phyloP scores from a whole-genome alignment of 2,888 invertebrate species.

The Linyphia triangularis region DNA sequence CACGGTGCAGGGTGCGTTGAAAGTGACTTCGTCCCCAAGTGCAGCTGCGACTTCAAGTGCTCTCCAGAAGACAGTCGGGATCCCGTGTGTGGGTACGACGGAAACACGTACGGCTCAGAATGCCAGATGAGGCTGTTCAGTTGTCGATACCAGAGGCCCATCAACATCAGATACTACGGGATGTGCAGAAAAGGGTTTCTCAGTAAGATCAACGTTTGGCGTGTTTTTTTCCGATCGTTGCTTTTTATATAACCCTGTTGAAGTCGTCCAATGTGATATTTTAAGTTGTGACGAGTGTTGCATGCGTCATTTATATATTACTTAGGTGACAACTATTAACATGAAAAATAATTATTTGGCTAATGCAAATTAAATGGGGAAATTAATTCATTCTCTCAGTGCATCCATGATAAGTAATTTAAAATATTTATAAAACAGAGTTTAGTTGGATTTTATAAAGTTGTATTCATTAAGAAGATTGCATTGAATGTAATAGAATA shows the following conservation, averaged over 20 bases:
- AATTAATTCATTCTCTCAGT: too few species aligned
- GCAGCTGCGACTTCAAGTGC: conserved; percentile 88
- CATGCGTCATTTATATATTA: not conserved
- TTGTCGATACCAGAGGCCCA: conserved; percentile 88
- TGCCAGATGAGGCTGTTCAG: conserved; percentile 88
- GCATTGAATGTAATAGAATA: too few species aligned
- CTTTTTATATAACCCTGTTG: too few species aligned
- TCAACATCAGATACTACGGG: conserved; percentile 84
- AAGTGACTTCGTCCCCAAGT: conserved; percentile 84
- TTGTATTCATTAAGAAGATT: too few species aligned
- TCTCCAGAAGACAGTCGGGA: conserved; percentile 77
- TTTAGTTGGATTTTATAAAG: too few species aligned
- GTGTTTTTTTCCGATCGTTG: too few species aligned
- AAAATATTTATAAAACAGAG: too few species aligned
- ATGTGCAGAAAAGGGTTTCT: conserved; percentile 78
- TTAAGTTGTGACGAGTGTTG: too few species aligned
- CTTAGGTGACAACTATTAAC: not conserved
- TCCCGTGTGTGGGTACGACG: conserved; percentile 91
- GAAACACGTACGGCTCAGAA: conserved; percentile 88
- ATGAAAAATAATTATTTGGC: not conserved
- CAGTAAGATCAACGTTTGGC: conserved; percentile 13
- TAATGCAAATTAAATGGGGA: too few species aligned
- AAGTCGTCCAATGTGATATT: not conserved
- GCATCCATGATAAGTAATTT: too few species aligned
- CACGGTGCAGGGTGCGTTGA: conserved; percentile 90